phyloP scores from a whole-genome alignment of 2,888 invertebrate species.

The Drosophila diplacantha region DNA sequence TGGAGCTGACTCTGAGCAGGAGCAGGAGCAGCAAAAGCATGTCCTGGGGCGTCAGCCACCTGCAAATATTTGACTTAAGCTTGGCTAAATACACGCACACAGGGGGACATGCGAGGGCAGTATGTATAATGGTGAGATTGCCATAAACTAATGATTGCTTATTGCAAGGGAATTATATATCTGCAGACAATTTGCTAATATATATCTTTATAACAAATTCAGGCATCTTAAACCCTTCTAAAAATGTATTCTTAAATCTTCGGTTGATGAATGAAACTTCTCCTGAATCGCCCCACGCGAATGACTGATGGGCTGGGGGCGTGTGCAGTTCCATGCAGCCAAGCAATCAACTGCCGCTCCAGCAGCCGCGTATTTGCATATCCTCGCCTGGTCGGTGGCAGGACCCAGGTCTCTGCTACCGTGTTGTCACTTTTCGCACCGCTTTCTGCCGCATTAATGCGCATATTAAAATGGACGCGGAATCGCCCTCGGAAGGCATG shows the following conservation, averaged over 20 bases:
- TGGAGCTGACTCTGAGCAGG: background rate
- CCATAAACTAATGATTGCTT: too few relatives aligned
- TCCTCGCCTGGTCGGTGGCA: conserved; percentile 11
- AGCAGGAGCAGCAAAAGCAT: conserved; percentile 5
- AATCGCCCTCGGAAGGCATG: conserved; percentile 25
- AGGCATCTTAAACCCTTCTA: background rate
- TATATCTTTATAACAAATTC: background rate
- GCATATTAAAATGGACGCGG: conserved; percentile 56
- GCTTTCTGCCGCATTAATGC: conserved; percentile 67
- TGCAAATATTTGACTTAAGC: conserved; percentile 61
- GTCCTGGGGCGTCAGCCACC: conserved; percentile 27
- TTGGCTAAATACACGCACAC: conserved; percentile 34
- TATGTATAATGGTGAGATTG: background rate
- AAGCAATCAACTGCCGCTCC: conserved; percentile 54
- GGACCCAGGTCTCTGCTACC: conserved; percentile 6
- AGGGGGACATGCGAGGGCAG: conserved; percentile 25
- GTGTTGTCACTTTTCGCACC: conserved; percentile 61
- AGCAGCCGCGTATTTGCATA: conserved; percentile 61
- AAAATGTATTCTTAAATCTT: background rate
- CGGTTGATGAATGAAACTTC: background rate
- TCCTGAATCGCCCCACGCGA: conserved; percentile 2
- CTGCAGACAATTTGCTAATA: too few relatives aligned
- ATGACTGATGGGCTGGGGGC: conserved; percentile 3
- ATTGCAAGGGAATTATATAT: background rate
- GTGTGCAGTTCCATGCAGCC: conserved; percentile 27